These are phyloP conservation scores for Actinia tenebrosa DNA, from an alignment of 64 coral and sea anemone species.

Conservation along the genomic window DNA sequence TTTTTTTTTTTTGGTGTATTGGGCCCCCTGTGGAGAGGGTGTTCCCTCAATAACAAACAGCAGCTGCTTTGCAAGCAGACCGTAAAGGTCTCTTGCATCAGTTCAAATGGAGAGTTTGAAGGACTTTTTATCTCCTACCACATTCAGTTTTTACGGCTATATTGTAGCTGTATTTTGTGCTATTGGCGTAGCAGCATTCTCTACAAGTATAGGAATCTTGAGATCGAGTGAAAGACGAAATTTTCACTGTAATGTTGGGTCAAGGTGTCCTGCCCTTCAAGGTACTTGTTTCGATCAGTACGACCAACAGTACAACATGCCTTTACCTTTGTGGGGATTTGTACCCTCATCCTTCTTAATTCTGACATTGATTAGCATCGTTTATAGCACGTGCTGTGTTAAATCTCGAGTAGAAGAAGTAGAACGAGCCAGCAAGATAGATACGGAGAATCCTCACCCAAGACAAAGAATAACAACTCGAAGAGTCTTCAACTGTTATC, in stretches of 20 bases:
- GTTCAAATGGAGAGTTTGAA: too few species aligned
- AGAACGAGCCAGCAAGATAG: neutral
- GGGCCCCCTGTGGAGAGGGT: too few species aligned
- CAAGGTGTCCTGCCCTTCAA: neutral
- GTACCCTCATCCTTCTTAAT: conserved; percentile 1
- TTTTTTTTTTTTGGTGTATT: too few species aligned
- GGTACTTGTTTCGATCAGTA: conserved; percentile 35
- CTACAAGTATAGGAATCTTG: neutral
- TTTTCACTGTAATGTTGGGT: conserved; percentile 25
- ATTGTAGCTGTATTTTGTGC: conserved; percentile 6
- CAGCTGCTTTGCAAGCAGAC: too few species aligned
- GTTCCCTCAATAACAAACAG: too few species aligned
- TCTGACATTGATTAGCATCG: conserved; percentile 9
- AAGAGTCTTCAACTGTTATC: conserved; percentile 21
- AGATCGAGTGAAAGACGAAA: conserved; percentile 19
- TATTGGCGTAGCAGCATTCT: neutral
- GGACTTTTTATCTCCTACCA: conserved; percentile 13
- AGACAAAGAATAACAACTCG: conserved; percentile 26
- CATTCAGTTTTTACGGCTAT: conserved; percentile 38
- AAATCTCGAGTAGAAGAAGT: conserved; percentile 27
- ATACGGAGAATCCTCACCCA: conserved; percentile 37
- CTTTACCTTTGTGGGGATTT: conserved; percentile 23
- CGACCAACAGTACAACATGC: conserved; percentile 31
- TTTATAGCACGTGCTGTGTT: conserved; percentile 34
- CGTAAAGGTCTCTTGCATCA: too few species aligned